Conservation (phyloP, 2,888 invertebrate species). For the Drosophila macrothrix region DNA sequence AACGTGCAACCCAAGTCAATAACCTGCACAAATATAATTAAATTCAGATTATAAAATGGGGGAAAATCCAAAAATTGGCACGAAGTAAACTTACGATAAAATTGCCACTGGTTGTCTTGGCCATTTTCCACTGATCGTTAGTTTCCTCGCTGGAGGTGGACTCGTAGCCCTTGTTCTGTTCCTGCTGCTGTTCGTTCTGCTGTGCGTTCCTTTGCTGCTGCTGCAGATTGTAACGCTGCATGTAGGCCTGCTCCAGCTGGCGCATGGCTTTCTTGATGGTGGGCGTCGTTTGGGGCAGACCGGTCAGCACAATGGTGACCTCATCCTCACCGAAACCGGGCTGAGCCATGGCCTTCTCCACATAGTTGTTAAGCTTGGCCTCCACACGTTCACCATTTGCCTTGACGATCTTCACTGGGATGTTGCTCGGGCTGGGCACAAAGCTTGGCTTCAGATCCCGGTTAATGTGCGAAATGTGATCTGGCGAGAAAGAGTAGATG, state of each 20-base stretch:
- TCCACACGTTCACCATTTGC: conserved; percentile 68
- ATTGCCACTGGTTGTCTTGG: conserved; percentile 65
- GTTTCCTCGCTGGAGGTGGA: conserved; percentile 63
- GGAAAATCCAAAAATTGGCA: background rate
- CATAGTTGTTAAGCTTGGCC: conserved; percentile 72
- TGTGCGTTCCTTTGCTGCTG: conserved; percentile 59
- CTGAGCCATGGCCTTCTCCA: conserved; percentile 54
- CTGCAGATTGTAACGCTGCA: conserved; percentile 74
- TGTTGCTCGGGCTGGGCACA: conserved; percentile 77
- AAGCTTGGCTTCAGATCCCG: conserved; percentile 65
- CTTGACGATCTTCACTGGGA: conserved; percentile 72
- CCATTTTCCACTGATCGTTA: conserved; percentile 57
- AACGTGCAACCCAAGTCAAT: conserved; percentile 79
- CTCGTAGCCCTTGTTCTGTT: conserved; percentile 50
- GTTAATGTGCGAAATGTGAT: conserved; percentile 71
- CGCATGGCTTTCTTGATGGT: conserved; percentile 73
- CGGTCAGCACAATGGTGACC: conserved; percentile 82
- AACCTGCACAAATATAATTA: conserved; percentile 44
- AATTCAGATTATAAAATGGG: background rate
- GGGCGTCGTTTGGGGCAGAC: conserved; percentile 70
- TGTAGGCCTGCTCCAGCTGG: conserved; percentile 77
- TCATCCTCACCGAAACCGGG: conserved; percentile 76
- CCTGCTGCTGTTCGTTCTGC: conserved; percentile 35
- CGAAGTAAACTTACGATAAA: conserved; percentile 70
- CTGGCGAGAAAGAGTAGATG: conserved; percentile 24